A percentile compares a stretch with the other conserved stretches of the same genome.
These are phyloP conservation scores for Acanthacorydalis orientalis DNA, from an alignment of 2,888 invertebrate species.

Conservation along the genomic window DNA sequence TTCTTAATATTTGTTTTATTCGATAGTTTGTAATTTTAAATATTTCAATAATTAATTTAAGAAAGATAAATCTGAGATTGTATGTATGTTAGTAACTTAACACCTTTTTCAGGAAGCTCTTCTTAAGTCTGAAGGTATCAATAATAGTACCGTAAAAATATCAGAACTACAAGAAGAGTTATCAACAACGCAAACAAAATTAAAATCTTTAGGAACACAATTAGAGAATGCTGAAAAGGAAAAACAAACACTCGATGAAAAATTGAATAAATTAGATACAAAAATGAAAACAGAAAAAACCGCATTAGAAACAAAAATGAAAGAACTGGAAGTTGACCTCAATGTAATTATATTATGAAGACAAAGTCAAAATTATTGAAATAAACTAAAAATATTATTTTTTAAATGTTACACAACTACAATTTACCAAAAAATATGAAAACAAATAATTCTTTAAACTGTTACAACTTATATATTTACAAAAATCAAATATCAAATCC, in stretches of 20 bases:
- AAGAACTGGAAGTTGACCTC: slow-evolving; percentile 41
- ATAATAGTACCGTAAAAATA: slow-evolving; percentile 13
- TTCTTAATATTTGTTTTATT: no score
- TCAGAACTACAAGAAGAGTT: slow-evolving; percentile 17
- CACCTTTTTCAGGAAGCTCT: neutral
- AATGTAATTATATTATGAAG: slow-evolving; percentile 30
- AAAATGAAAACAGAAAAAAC: slow-evolving; percentile 42
- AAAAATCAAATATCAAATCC: no score
- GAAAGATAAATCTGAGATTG: no score
- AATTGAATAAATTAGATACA: slow-evolving; percentile 43
- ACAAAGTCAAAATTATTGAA: no score
- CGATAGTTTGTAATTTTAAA: no score
- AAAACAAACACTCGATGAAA: slow-evolving; percentile 23
- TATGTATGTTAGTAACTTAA: neutral
- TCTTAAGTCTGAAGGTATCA: slow-evolving; percentile 7
- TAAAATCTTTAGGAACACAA: slow-evolving; percentile 12
- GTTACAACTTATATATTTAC: no score
- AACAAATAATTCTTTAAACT: no score
- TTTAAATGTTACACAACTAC: no score
- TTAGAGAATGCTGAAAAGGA: slow-evolving; percentile 17
- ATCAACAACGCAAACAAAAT: slow-evolving; percentile 22
- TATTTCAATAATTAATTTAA: no score
- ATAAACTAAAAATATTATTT: no score
- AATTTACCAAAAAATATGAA: no score
- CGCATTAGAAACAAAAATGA: slow-evolving; percentile 44